phyloP scores from a whole-genome alignment of 2,797 vertebrate species.

The Melanotaenia boesemani region DNA sequence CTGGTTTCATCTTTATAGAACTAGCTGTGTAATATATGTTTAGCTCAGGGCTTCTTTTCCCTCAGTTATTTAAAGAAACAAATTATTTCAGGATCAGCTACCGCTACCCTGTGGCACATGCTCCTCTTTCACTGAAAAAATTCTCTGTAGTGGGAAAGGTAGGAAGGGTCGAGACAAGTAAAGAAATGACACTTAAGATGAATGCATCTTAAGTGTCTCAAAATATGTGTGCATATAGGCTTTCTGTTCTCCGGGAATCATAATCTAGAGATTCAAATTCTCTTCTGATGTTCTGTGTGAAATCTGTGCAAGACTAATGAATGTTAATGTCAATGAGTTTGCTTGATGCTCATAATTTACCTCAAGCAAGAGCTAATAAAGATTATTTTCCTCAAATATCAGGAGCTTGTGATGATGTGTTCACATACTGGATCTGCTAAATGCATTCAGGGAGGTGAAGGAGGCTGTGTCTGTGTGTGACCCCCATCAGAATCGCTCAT shows the following conservation, averaged over 20 bases:
- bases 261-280: constrained; percentile 8
- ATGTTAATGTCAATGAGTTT: constrained; percentile 14
- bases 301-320: constrained; percentile 13
- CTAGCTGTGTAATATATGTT: constrained; percentile 57
- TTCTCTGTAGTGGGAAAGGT: constrained; percentile 41
- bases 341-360: constrained; percentile 16
- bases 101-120: constrained; percentile 69
- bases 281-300: constrained; percentile 6
- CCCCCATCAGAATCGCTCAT: constrained; percentile 14
- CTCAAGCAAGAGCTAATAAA: background rate
- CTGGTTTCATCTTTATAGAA: constrained; percentile 10
- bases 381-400: background rate
- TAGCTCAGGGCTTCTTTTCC: constrained; percentile 56
- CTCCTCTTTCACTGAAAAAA: constrained; percentile 67
- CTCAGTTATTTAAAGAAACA: constrained; percentile 82
- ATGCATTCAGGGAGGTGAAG: background rate
- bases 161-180: constrained; percentile 1
- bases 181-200: background rate
- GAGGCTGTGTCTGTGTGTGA: background rate
- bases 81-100: constrained; percentile 80
- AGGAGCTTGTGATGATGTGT: constrained; percentile 13
- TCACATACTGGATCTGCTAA: constrained; percentile 5
- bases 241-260: constrained; percentile 5
- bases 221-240: background rate
- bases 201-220: constrained; percentile 11